A percentile compares a stretch with the other conserved stretches of the same genome.
phyloP scores from a whole-genome alignment of 1,140 invertebrate species.

The Nixonia krombeini region DNA sequence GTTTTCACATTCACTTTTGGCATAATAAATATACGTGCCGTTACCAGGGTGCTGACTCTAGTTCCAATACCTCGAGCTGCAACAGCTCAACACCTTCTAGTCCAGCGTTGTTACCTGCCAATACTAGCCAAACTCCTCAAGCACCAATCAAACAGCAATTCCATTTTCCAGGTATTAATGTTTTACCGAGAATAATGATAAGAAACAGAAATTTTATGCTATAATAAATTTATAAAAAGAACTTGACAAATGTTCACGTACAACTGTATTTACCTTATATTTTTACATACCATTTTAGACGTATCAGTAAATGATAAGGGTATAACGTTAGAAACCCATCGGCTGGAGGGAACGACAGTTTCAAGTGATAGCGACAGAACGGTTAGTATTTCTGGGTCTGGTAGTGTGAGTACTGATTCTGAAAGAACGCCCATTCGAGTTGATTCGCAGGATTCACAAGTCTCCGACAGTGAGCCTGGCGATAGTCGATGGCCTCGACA shows the following conservation, averaged over 20 bases:
- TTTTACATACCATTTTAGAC: conserved; percentile 61
- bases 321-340: conserved; percentile 74
- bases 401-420: conserved; percentile 83
- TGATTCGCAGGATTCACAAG: conserved; percentile 90
- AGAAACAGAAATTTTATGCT: no score
- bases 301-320: conserved; percentile 70
- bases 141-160: conserved; percentile 79
- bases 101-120: conserved; percentile 81
- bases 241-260: no score
- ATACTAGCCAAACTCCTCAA: conserved; percentile 72
- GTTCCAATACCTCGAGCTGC: conserved; percentile 95
- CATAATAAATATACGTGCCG: conserved; percentile 57
- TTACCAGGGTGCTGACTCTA: conserved; percentile 82
- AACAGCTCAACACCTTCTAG: conserved; percentile 97
- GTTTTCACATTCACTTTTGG: conserved; percentile 56
- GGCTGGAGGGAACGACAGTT: conserved; percentile 79
- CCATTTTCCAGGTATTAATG: conserved; percentile 83
- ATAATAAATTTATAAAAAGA: no score
- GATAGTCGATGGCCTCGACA: conserved; percentile 85
- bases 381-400: conserved; percentile 81
- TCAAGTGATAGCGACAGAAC: conserved; percentile 90
- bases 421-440: conserved; percentile 85
- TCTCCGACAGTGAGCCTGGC: conserved; percentile 77
- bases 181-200: conserved; percentile 14
- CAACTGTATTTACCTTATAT: no score